Base-by-base conservation (phyloP, 1,140 invertebrate species). In the Saccostrea glomerata region DNA sequence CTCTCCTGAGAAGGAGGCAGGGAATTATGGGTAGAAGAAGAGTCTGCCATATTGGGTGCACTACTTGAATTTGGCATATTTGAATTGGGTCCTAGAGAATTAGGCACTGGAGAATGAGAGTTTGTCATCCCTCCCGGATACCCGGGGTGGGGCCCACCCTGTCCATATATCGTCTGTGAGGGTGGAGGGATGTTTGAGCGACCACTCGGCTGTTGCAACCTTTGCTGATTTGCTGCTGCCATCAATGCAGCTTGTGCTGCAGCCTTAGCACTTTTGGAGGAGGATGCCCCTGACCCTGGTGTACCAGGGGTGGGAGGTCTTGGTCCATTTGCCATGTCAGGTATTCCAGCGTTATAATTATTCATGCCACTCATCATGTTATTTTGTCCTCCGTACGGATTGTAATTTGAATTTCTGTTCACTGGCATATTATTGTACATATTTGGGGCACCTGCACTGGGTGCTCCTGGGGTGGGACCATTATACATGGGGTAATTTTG, bases 241-340 rank as follows among this genome's bases (percentile, higher is more conserved):
- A 94, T 93, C 89, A 95, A 92, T 3, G 94, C 94, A 77, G 94
- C 95, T 60, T 95, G 94, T 15, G 95, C 95, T 23, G 94, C 94
- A 25, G 94, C 94, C 89, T 95, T 94, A 23, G 95, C 94, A 85
- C 94, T 94, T 91, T 93, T 95, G 73, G 91, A 90, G 54, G 89
- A 83, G 56, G 90, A 47, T 2, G 88, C 89, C n/a, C 82, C 87
- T 36, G 87, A 84, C 13, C 90, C 77, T 55, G 87, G 60, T 13
- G 86, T 82, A 55, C 82, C 87, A 20, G 89, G 85, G 23, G 89
- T 89, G 0, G 89, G 87, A 15, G 84, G 87, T 40, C 90, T 87
- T n/a, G 91, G 90, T 17, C 90, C 88, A 84, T 82, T 89, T 89
- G 92, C 92, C 93, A 93, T 92, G 63, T 91, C 91, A 86, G 92